Base-by-base conservation (phyloP, 2,797 vertebrate genomes). In the Gila robusta region DNA sequence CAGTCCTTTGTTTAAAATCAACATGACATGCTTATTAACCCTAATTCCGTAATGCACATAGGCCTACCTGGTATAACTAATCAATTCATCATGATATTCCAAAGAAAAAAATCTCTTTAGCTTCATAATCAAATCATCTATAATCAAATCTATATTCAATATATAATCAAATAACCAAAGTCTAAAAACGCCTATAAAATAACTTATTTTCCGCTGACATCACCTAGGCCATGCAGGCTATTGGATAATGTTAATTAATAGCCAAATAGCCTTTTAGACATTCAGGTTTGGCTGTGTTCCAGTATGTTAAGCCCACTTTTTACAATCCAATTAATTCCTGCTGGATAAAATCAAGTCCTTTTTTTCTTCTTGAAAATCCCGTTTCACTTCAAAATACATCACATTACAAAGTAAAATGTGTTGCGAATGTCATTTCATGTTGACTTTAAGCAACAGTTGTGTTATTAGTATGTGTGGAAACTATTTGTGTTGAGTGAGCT, bases 391-490 rank as follows among this genome's bases (percentile, higher is more conserved):
- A 70, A 41, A 26, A 56, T 69, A 41, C 32, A 11, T 41, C 47
- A 69, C 9, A 41, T 10, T 26, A 7, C 16, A n/a, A 52, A 26
- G 14, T 47, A 49, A 83, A 35, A 41, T 21, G 44, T 41, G 35
- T 69, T 52, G 28, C 0, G 1, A 67, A 49, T 37, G 64, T 59
- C 17, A 41, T 62, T 78, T 41, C 23, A 28, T 28, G 67, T 82
- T 71, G 41, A 52, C 19, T 81, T 73, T 73, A 47, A 47, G 6
- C 54, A 64, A 44, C 10, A 84, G 59, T 26, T 77, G 28, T 67
- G 72, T 76, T 54, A 32, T 26, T 17, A 70, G 19, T 39, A 37
- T 23, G 10, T 39, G 37, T 37, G 32, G 35, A 70, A 12, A 19
- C 3, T 64, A 47, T 19, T 3, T 3, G 41, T 44, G 26, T 59